These are phyloP conservation scores for Eunapius fragilis DNA, from an alignment of 37 sponge, comb jelly and placozoan genomes.

Conservation along the genomic window DNA sequence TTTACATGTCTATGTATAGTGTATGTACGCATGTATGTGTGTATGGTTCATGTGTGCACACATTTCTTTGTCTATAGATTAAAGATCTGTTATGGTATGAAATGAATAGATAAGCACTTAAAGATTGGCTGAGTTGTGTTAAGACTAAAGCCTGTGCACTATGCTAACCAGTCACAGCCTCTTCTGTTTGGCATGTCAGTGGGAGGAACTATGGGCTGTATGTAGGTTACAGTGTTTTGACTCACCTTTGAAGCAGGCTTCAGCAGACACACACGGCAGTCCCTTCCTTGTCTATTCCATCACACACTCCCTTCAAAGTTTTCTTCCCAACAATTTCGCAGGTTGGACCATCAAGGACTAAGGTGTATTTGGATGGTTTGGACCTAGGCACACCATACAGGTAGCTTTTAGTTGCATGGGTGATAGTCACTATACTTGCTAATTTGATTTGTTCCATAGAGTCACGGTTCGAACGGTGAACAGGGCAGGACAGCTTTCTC, in stretches of 20 bases:
- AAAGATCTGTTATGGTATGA: too few species aligned
- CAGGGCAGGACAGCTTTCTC: slow-evolving; percentile 38
- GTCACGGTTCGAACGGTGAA: slow-evolving; percentile 59
- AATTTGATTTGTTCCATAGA: not conserved
- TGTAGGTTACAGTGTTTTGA: not conserved
- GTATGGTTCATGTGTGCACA: too few species aligned
- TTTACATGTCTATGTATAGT: too few species aligned
- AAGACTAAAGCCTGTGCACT: not conserved
- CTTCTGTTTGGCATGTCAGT: not conserved
- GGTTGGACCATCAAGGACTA: slow-evolving; percentile 58
- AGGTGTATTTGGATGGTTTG: slow-evolving; percentile 77
- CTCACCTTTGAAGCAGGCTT: not conserved
- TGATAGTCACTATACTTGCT: not conserved
- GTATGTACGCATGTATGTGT: too few species aligned
- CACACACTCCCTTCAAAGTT: not conserved
- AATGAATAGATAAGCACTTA: too few species aligned
- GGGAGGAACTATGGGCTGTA: not conserved
- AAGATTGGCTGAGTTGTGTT: not conserved
- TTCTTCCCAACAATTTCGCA: not conserved
- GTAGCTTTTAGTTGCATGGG: slow-evolving; percentile 11
- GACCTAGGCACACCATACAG: slow-evolving; percentile 62
- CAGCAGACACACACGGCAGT: not conserved
- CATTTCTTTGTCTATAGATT: not conserved
- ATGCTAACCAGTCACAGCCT: not conserved
- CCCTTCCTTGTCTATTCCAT: not conserved